Percentiles rank a stretch among this genome's conserved stretches.
phyloP scores from a whole-genome alignment of 2,888 invertebrate genomes.

The Bellardia pandia region DNA sequence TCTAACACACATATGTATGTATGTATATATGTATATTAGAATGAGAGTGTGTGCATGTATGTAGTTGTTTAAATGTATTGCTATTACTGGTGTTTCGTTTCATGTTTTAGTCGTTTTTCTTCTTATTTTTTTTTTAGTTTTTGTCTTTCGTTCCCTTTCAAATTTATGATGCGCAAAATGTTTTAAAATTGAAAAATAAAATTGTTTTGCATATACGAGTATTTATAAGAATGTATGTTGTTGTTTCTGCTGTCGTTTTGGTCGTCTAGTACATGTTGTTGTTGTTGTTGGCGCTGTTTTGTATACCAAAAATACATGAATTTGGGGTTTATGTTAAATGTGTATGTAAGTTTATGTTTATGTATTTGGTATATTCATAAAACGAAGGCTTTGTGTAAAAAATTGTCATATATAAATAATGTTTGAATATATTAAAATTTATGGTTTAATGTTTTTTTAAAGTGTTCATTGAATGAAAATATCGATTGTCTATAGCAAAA shows the following conservation, averaged over 20 bases:
- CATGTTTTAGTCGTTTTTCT: conserved; percentile 49
- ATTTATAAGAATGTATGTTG: conserved; percentile 15
- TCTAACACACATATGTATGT: background rate
- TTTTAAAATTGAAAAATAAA: conserved; percentile 70
- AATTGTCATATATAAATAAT: conserved; percentile 59
- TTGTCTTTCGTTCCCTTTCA: conserved; percentile 49
- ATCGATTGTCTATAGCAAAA: conserved; percentile 48
- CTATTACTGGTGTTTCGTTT: conserved; percentile 33
- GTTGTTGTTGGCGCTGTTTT: conserved; percentile 24
- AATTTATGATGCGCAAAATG: conserved; percentile 70
- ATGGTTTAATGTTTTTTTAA: conserved; percentile 64
- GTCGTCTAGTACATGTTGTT: conserved; percentile 6
- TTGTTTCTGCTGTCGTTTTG: conserved; percentile 29
- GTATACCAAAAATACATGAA: conserved; percentile 57
- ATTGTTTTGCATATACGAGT: conserved; percentile 60
- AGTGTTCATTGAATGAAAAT: conserved; percentile 61
- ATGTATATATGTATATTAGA: background rate
- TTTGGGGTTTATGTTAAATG: conserved; percentile 37
- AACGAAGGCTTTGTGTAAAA: conserved; percentile 56
- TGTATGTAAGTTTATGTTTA: conserved; percentile 1
- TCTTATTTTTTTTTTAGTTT: conserved; percentile 14
- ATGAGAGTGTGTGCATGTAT: background rate
- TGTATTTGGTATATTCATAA: conserved; percentile 44
- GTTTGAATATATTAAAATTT: conserved; percentile 67
- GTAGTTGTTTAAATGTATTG: conserved; percentile 11